Conservation (phyloP, 2,113 vertebrate genomes). For the Clarias batrachus region DNA sequence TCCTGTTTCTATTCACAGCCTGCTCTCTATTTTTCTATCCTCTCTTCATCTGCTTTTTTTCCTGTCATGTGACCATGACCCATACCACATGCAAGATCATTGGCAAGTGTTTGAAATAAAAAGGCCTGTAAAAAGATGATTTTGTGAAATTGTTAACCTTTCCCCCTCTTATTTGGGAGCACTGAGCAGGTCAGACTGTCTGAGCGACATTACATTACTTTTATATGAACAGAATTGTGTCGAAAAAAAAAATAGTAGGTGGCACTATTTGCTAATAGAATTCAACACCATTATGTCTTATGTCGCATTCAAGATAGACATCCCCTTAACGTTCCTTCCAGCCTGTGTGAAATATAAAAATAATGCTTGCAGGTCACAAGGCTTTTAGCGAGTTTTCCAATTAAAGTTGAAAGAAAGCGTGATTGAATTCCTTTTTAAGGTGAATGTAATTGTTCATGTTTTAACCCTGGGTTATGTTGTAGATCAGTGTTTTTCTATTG, state of each 20-base stretch:
- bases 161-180: constrained; percentile 14
- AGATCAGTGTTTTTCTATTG: not conserved
- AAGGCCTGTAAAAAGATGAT: not conserved
- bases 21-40: not conserved
- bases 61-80: not conserved
- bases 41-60: not conserved
- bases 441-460: constrained; percentile 31
- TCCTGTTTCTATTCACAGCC: not conserved
- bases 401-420: constrained; percentile 27
- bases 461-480: constrained; percentile 20
- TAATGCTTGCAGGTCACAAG: constrained; percentile 38
- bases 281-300: constrained; percentile 24
- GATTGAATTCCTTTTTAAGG: constrained; percentile 41
- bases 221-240: constrained; percentile 22
- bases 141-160: constrained; percentile 40
- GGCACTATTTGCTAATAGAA: constrained; percentile 39
- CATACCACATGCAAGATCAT: not conserved
- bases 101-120: not conserved
- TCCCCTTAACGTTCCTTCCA: constrained; percentile 18
- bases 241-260: not conserved
- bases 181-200: constrained; percentile 42
- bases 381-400: constrained; percentile 21
- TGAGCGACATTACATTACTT: constrained; percentile 43
- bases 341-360: constrained; percentile 18
- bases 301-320: constrained; percentile 9